These are phyloP conservation scores for Tichodroma muraria DNA, from an alignment of 2,113 vertebrate species.

Conservation along the genomic window DNA sequence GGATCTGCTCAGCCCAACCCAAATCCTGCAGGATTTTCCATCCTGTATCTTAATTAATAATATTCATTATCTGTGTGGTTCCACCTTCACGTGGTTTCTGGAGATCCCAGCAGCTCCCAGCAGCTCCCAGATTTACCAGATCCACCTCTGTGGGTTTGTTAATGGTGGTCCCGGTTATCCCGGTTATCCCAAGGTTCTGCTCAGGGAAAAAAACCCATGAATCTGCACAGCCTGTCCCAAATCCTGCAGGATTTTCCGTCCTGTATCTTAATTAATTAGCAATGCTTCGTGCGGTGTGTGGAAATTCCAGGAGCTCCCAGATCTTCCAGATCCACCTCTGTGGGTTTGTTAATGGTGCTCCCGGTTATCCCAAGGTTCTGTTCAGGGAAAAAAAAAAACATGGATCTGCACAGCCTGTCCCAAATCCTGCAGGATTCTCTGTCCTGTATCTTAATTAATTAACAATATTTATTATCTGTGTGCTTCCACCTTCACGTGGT, in stretches of 20 bases:
- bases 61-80: not conserved
- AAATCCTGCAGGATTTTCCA: not conserved
- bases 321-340: rapidly evolving
- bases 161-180: not conserved
- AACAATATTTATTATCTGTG: not conserved
- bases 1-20: not conserved
- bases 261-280: too few relatives aligned
- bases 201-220: too few relatives aligned
- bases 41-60: not conserved
- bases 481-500: not conserved
- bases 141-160: not conserved
- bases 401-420: not conserved
- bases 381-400: not conserved
- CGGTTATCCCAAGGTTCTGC: too few relatives aligned
- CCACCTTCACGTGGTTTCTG: not conserved
- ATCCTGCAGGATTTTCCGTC: too few relatives aligned
- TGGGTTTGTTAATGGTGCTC: not conserved
- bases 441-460: not conserved
- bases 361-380: not conserved
- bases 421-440: not conserved
- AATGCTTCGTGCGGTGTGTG: too few relatives aligned
- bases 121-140: not conserved
- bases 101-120: not conserved
- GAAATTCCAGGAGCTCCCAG: not conserved
- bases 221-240: too few relatives aligned